A percentile compares a stretch with the other conserved stretches of the same genome.
Conservation (phyloP, 30 jellyfish, hydroid and myxozoan species). For the Hydra vulgaris region DNA sequence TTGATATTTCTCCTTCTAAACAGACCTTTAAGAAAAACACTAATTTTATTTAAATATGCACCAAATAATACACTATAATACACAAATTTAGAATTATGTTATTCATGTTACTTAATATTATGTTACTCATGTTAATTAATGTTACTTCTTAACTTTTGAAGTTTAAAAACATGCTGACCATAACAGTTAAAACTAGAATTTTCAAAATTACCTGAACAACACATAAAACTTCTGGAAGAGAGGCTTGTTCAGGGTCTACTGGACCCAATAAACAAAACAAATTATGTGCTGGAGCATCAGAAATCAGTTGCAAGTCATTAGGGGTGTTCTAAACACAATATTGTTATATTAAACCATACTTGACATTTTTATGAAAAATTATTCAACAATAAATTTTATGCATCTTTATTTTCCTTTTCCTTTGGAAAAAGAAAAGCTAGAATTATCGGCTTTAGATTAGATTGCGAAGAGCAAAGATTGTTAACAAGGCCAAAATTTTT, state of each 20-base stretch:
- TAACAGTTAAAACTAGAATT: too few species aligned
- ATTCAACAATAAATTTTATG: neutral
- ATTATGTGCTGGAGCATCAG: conserved; percentile 99
- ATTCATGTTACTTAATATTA: neutral
- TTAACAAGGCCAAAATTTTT: neutral
- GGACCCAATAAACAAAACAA: conserved; percentile 93
- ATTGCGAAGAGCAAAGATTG: neutral
- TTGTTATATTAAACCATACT: neutral
- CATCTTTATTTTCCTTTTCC: conserved; percentile 1
- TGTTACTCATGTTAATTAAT: too few species aligned
- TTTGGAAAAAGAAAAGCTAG: too few species aligned
- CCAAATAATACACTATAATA: neutral
- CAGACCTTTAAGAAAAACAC: conserved; percentile 48
- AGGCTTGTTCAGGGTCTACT: conserved; percentile 59
- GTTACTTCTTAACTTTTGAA: too few species aligned
- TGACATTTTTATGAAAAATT: neutral
- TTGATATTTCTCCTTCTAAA: conserved; percentile 96
- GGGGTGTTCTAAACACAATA: conserved; percentile 74
- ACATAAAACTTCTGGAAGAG: conserved; percentile 92
- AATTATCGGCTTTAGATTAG: too few species aligned
- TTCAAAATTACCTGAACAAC: conserved; percentile 74
- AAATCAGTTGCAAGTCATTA: conserved; percentile 91
- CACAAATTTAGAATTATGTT: neutral
- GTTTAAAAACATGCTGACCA: too few species aligned
- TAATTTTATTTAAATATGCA: neutral